Evolutionary conservation across 2,888 invertebrate genomes (phyloP).

Genomic region (Hybos culiciformis): DNA sequence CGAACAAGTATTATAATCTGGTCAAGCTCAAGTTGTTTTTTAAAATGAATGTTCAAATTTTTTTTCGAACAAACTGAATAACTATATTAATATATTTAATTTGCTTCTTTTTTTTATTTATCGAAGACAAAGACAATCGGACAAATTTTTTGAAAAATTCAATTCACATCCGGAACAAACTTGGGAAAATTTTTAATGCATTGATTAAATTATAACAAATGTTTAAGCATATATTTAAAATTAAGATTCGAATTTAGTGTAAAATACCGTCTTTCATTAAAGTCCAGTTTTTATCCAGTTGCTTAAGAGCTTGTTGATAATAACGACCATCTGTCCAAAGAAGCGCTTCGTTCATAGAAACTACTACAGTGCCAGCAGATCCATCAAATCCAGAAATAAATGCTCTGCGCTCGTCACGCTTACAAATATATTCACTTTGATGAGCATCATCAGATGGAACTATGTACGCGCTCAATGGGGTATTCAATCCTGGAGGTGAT

Average conservation of each 20-base stretch:
- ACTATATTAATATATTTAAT: too few relatives aligned
- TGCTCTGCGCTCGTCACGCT: constrained; percentile 67
- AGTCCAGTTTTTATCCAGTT: constrained; percentile 73
- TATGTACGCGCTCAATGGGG: constrained; percentile 53
- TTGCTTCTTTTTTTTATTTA: too few relatives aligned
- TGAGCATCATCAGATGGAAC: constrained; percentile 62
- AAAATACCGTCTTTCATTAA: constrained; percentile 81
- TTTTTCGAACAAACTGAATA: too few relatives aligned
- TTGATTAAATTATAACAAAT: too few relatives aligned
- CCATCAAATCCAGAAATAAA: constrained; percentile 82
- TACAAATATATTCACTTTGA: constrained; percentile 70
- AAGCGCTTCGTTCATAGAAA: constrained; percentile 58
- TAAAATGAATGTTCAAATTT: too few relatives aligned
- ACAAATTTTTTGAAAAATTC: background rate
- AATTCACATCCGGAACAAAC: background rate
- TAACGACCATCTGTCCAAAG: constrained; percentile 99
- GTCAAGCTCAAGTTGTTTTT: too few relatives aligned
- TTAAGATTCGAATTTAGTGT: too few relatives aligned
- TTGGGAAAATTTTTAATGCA: too few relatives aligned
- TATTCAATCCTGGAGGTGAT: constrained; percentile 13
- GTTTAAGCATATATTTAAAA: too few relatives aligned
- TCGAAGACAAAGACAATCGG: too few relatives aligned
- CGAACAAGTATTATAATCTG: too few relatives aligned
- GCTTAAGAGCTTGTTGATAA: constrained; percentile 72
- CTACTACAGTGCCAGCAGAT: constrained; percentile 68